Evolutionary conservation across 2,888 invertebrate genomes (phyloP).

Genomic region (Zygogramma bicolorata): DNA sequence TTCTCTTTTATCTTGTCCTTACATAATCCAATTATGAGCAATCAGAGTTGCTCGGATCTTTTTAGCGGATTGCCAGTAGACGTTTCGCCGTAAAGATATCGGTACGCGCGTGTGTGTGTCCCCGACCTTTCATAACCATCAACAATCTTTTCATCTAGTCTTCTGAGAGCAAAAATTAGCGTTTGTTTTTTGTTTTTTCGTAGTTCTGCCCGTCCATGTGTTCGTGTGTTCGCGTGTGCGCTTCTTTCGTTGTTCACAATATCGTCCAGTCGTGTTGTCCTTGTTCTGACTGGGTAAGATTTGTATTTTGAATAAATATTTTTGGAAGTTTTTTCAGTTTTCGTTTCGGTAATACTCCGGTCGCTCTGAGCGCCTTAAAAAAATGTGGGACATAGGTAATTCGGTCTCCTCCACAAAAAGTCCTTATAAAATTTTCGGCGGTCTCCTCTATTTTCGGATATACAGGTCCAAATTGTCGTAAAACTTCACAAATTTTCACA

Average conservation of each 20-base stretch:
- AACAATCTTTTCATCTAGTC: too few species aligned
- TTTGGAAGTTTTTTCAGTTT: slow-evolving; percentile 17
- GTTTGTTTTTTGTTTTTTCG: slow-evolving; percentile 42
- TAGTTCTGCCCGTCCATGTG: slow-evolving; percentile 53
- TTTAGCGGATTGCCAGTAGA: not conserved
- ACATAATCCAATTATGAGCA: slow-evolving; percentile 5
- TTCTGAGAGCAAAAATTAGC: slow-evolving; percentile 39
- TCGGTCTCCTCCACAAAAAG: too few species aligned
- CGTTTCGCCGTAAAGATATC: not conserved
- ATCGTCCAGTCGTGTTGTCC: slow-evolving; percentile 54
- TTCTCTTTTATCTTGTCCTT: not conserved
- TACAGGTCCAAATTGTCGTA: too few species aligned
- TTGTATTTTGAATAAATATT: not conserved
- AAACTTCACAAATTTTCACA: too few species aligned
- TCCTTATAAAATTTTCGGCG: too few species aligned
- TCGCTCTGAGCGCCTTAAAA: slow-evolving; percentile 9
- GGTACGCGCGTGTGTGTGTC: slow-evolving; percentile 1
- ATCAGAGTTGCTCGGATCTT: not conserved
- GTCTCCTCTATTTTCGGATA: too few species aligned
- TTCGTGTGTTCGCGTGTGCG: slow-evolving; percentile 56
- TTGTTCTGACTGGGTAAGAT: slow-evolving; percentile 53
- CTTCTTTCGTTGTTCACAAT: slow-evolving; percentile 56
- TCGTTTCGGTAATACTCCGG: not conserved
- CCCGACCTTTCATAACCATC: slow-evolving; percentile 18
- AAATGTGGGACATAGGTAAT: too few species aligned